These are phyloP conservation scores for Limenitis camilla DNA, from an alignment of 2,888 invertebrate genomes.

Conservation along the genomic window DNA sequence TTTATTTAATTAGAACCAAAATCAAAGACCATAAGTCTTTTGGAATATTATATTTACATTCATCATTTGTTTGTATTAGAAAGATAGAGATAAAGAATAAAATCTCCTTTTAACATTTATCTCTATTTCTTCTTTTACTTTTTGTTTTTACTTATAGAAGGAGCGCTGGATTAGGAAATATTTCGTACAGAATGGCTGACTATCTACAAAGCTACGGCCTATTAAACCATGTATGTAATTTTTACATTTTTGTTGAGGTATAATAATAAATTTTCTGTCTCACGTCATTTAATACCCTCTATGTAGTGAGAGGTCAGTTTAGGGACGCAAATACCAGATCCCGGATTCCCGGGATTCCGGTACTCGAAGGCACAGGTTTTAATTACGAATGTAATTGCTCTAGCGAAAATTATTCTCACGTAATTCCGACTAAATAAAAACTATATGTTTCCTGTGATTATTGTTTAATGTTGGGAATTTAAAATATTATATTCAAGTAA, in stretches of 20 bases:
- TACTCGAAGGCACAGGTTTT: slow-evolving; percentile 40
- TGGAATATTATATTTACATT: no score
- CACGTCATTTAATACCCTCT: slow-evolving; percentile 20
- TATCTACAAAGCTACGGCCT: no score
- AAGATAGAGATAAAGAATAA: no score
- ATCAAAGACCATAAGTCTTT: no score
- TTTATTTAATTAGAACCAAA: no score
- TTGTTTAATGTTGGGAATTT: slow-evolving; percentile 26
- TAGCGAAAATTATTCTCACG: slow-evolving; percentile 39
- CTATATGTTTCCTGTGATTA: slow-evolving; percentile 32
- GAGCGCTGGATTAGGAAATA: no score
- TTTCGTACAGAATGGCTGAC: no score
- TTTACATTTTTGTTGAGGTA: background rate
- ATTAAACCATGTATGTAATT: background rate
- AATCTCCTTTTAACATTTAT: no score
- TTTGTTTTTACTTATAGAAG: no score
- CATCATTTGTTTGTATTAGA: no score
- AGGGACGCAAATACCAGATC: slow-evolving; percentile 37
- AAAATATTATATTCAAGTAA: no score
- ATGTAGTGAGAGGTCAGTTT: slow-evolving; percentile 31
- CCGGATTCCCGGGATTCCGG: slow-evolving; percentile 36
- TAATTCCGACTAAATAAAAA: slow-evolving; percentile 28
- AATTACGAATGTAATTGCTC: slow-evolving; percentile 52
- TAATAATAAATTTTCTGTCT: slow-evolving; percentile 7
- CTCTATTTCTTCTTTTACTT: no score